A percentile compares a stretch with the other conserved stretches of the same genome.
Evolutionary conservation across 2,888 invertebrate genomes (phyloP).

Genomic region (Coenonympha glycerion): DNA sequence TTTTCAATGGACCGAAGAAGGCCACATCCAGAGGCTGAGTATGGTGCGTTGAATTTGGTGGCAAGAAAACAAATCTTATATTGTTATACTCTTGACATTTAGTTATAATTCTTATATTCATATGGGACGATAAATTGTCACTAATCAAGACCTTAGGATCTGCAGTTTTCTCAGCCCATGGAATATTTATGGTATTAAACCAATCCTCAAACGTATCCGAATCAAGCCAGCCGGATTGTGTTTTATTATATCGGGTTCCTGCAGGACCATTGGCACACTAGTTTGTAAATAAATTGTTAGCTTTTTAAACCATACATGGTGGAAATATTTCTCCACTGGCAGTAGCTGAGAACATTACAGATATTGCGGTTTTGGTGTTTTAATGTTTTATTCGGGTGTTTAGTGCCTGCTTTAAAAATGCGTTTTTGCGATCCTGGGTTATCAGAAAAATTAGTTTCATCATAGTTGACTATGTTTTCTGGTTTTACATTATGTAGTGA

Average conservation of each 20-base stretch:
- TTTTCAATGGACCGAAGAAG: no score
- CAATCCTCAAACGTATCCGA: slow-evolving; percentile 36
- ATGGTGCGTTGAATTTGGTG: no score
- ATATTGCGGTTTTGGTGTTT: slow-evolving; percentile 16
- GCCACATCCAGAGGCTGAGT: no score
- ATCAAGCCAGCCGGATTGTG: slow-evolving; percentile 44
- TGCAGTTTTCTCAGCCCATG: slow-evolving; percentile 13
- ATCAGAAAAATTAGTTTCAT: slow-evolving; percentile 27
- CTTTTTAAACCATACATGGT: slow-evolving; percentile 26
- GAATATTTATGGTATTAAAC: slow-evolving; percentile 30
- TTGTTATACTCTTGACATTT: no score
- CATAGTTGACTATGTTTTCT: slow-evolving; percentile 24
- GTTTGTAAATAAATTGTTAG: slow-evolving; percentile 38
- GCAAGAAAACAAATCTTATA: no score
- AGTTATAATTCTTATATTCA: no score
- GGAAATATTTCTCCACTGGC: slow-evolving; percentile 20
- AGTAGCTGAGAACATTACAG: slow-evolving; percentile 21
- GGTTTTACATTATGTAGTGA: neutral
- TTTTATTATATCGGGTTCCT: slow-evolving; percentile 40
- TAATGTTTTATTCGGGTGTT: slow-evolving; percentile 3
- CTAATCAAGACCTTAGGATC: slow-evolving; percentile 20
- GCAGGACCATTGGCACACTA: slow-evolving; percentile 46
- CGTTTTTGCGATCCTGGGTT: slow-evolving; percentile 26
- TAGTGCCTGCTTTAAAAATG: slow-evolving; percentile 18
- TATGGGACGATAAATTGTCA: no score